Base-by-base conservation (phyloP, 2,113 vertebrate genomes). In the Elachura formosa region DNA sequence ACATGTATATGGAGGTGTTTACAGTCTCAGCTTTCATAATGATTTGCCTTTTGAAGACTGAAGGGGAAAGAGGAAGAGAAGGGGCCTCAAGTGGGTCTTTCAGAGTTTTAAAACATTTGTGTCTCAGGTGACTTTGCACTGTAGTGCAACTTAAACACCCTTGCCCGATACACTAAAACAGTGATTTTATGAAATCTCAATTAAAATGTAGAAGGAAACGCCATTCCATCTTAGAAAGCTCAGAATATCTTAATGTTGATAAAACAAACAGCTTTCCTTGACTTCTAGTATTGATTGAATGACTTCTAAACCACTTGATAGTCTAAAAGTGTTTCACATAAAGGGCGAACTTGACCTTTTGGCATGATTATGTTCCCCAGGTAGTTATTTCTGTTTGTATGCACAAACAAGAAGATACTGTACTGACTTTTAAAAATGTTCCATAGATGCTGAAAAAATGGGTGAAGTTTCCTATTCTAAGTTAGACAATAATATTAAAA, bases 301-400 rank as follows among this genome's bases (percentile, higher is more conserved):
- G 68, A 86, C 87, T 97, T 92, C 78, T 92, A 94, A 96, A 92
- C 77, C 68, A 94, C 90, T 96, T 95, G 87, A 87, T 89, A 96
- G 87, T 95, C 93, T 91, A 43, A 71, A 94, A 88, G 93, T 95
- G 96, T 93, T 97, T 94, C 78, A 94, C 55, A 92, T 93, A 93
- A 95, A 95, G 95, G 87, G 58, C 81, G 95, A 95, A 95, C 84
- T 92, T 92, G 94, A 96, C 95, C 91, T 96, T 94, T 95, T 93
- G 66, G 74, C 66, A 88, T 86, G 67, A 90, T 93, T 86, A 82
- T 66, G 61, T 91, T 96, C 95, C 94, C 93, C 66, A 81, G 93
- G 46, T n/a, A 83, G 34, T 91, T 92, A 76, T 68, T 72, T 64
- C 46, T 87, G 49, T 89, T 96, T 92, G 46, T 72, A 91, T 92